Evolutionary conservation across 1,140 invertebrate species (phyloP), one percentile per base, ranked within the genome.

Genomic region (Tribolium madens): DNA sequence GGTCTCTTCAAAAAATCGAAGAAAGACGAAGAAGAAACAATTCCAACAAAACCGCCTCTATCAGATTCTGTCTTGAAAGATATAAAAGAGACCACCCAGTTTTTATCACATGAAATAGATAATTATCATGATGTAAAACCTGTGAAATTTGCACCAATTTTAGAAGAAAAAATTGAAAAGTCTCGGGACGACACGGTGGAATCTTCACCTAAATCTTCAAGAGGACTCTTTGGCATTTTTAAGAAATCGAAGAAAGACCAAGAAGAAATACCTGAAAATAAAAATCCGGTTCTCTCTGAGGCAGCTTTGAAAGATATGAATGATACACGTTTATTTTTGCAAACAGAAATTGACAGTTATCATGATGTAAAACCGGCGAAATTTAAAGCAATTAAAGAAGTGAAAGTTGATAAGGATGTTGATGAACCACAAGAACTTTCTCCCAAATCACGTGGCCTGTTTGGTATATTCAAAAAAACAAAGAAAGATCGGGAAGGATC

Each of bases 401-500:
- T 33, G 26, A 64, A 75, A 48, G 13, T 50, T 33, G 60, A 18
- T 26, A 42, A 1, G 14, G 57, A n/a, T 21, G 10, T 7, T 13
- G 48, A 18, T 2, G 57, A 64, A 64, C 10, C 21, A 14, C 14
- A 31, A 12, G 57, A 64, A 13, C n/a, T 26, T 12, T 64, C 57
- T 14, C 57, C 57, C 31, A 71, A 52, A 47, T 26, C 42, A 5
- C 69, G 57, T 14, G 69, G 78, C 48, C 36, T 70, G n/a, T 79
- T 75, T 50, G 76, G 76, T 10, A 64, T 81, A 46, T 79, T 79
- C 36, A 60, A 60, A 36, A 74, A 79, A 75, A 50, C 50, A 17
- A 77, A 79, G 15, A 79, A 79, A 76, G 78, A 72, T 46, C 69
- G 81, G 74, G 76, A 78, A 47, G 71, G 42, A 21, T 73, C 77